These are phyloP conservation scores for Hirtodrosophila alboralis DNA, from an alignment of 2,888 invertebrate species.

Conservation along the genomic window DNA sequence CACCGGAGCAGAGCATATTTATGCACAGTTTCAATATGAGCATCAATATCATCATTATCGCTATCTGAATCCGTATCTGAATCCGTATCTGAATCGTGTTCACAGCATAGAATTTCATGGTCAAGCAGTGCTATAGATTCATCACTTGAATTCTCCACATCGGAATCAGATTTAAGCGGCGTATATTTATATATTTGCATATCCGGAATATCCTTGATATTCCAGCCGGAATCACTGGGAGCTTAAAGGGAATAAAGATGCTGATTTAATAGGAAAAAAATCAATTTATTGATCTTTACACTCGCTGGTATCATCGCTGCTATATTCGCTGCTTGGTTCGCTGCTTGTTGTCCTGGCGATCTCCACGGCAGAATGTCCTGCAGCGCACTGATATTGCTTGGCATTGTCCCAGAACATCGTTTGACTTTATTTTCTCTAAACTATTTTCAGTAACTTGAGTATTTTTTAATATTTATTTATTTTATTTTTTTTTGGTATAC, in stretches of 20 bases:
- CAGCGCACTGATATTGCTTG: slow-evolving; percentile 11
- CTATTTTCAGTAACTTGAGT: too few species aligned
- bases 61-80: slow-evolving; percentile 22
- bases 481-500: too few species aligned
- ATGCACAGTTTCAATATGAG: too few species aligned
- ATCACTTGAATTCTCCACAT: slow-evolving; percentile 27
- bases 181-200: slow-evolving; percentile 32
- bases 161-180: slow-evolving; percentile 38
- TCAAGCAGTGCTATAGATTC: slow-evolving; percentile 56
- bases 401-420: slow-evolving; percentile 34
- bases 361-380: neutral
- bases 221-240: slow-evolving; percentile 23
- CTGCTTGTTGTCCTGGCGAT: slow-evolving; percentile 2
- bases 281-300: too few species aligned
- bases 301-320: slow-evolving; percentile 27
- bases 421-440: too few species aligned
- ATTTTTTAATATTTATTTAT: too few species aligned
- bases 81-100: slow-evolving; percentile 40
- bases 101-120: slow-evolving; percentile 65
- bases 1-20: too few species aligned
- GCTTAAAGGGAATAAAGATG: slow-evolving; percentile 11
- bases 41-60: neutral
- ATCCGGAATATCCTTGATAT: neutral
- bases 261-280: too few species aligned
- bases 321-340: slow-evolving; percentile 29